A percentile compares a stretch with the other conserved stretches of the same genome.
These are phyloP conservation scores for Heterotilapia buettikoferi DNA, from an alignment of 2,113 vertebrate genomes.

Conservation along the genomic window DNA sequence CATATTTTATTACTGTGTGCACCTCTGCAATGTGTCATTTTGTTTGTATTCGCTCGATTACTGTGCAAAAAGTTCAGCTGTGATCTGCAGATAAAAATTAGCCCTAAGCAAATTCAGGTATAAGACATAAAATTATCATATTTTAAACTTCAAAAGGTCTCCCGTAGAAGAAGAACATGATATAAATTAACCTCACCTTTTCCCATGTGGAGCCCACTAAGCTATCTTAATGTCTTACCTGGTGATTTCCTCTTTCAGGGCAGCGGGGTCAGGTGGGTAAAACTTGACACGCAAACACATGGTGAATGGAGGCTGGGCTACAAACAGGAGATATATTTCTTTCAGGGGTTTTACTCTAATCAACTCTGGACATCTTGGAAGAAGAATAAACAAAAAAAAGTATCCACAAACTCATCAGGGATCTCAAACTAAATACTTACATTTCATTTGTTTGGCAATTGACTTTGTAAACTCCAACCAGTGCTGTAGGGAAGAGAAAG, in stretches of 20 bases:
- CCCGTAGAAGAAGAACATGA: not conserved
- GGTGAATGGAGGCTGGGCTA: conserved; percentile 96
- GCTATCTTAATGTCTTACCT: conserved; percentile 70
- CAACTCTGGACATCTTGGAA: not conserved
- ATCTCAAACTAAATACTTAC: conserved; percentile 74
- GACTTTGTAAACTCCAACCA: conserved; percentile 98
- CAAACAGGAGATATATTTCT: not conserved
- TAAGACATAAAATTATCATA: not conserved
- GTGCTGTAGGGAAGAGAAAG: conserved; percentile 77
- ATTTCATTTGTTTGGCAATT: conserved; percentile 93
- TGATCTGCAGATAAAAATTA: not conserved
- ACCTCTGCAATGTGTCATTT: not conserved
- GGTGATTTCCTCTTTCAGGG: conserved; percentile 96
- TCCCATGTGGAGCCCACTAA: not conserved
- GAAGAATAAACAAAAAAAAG: not conserved
- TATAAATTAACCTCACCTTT: not conserved
- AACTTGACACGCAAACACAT: conserved; percentile 99
- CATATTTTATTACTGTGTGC: not conserved
- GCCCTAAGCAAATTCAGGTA: not conserved
- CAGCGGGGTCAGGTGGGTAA: conserved; percentile 91
- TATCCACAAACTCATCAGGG: not conserved
- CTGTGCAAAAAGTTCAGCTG: not conserved
- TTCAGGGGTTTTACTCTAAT: not conserved
- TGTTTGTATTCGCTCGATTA: not conserved
- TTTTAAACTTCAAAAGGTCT: not conserved